Percentiles rank a stretch among this genome's conserved stretches.
These are phyloP conservation scores for Lagopus muta DNA, from an alignment of 2,113 vertebrate species.

Conservation along the genomic window DNA sequence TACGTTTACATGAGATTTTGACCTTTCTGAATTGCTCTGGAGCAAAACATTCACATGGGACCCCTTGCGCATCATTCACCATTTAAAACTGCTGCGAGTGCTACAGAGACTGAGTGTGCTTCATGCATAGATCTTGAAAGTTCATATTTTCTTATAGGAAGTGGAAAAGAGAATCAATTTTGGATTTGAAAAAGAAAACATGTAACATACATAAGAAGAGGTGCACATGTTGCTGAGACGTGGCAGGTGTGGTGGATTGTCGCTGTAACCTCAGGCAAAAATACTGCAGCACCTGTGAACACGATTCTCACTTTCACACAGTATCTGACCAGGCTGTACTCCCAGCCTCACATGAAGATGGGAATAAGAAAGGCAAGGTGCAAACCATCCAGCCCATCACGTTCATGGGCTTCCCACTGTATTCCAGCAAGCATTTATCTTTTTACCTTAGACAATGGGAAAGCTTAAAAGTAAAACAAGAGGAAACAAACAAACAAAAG, in stretches of 20 bases:
- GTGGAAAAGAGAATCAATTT: not conserved
- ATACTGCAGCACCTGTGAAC: conserved; percentile 51
- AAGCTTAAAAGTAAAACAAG: not conserved
- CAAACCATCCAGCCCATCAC: not conserved
- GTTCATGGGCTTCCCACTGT: not conserved
- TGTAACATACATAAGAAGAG: not conserved
- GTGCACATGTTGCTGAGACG: not conserved
- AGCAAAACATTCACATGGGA: not conserved
- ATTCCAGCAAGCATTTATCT: not conserved
- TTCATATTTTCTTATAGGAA: not conserved
- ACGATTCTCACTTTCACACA: conserved; percentile 43
- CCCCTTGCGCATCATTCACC: not conserved
- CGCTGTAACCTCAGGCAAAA: conserved; percentile 27
- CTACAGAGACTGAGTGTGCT: not conserved
- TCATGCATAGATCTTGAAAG: not conserved
- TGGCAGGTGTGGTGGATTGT: conserved; percentile 1
- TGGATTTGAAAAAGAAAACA: not conserved
- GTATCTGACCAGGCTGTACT: conserved; percentile 13
- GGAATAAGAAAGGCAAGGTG: not conserved
- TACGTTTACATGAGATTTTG: conserved; percentile 9
- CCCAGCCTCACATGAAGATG: not conserved
- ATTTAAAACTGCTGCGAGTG: not conserved
- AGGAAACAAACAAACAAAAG: not conserved
- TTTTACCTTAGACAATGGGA: not conserved
- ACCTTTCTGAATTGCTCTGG: conserved; percentile 29